Evolutionary conservation across 2,888 invertebrate species (phyloP).

Genomic region (Dione juno): DNA sequence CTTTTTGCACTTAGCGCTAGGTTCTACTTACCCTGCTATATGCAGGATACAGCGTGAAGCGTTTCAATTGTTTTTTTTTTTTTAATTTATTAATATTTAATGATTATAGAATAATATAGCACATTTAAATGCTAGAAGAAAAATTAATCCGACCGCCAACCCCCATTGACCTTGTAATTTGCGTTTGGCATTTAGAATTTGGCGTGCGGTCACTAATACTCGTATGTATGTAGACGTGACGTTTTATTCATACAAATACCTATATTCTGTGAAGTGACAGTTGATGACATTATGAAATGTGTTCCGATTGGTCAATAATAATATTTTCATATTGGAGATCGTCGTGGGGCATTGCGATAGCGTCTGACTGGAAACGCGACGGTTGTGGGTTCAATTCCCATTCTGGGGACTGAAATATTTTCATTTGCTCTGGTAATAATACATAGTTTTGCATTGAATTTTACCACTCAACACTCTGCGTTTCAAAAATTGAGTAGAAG

Average conservation of each 20-base stretch:
- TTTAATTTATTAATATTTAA: too few relatives aligned
- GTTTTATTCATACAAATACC: background rate
- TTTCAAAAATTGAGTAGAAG: too few relatives aligned
- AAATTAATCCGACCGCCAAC: constrained; percentile 6
- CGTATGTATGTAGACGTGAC: background rate
- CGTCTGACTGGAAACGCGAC: too few relatives aligned
- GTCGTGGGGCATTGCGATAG: too few relatives aligned
- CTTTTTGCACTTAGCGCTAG: too few relatives aligned
- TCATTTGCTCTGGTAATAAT: too few relatives aligned
- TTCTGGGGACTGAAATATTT: too few relatives aligned
- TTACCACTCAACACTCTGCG: too few relatives aligned
- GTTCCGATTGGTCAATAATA: background rate
- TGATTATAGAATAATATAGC: background rate
- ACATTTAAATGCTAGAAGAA: background rate
- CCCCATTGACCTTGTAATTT: constrained; percentile 7
- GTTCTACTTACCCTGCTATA: background rate
- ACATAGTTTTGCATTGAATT: too few relatives aligned
- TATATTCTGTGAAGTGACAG: background rate
- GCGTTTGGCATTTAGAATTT: constrained; percentile 11
- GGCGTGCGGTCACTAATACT: constrained; percentile 1
- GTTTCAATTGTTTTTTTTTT: too few relatives aligned
- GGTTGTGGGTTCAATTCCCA: too few relatives aligned
- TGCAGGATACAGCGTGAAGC: background rate
- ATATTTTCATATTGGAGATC: background rate
- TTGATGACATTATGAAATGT: background rate